Base-by-base conservation (phyloP, 2,888 invertebrate genomes). In the Eristalis intricaria region DNA sequence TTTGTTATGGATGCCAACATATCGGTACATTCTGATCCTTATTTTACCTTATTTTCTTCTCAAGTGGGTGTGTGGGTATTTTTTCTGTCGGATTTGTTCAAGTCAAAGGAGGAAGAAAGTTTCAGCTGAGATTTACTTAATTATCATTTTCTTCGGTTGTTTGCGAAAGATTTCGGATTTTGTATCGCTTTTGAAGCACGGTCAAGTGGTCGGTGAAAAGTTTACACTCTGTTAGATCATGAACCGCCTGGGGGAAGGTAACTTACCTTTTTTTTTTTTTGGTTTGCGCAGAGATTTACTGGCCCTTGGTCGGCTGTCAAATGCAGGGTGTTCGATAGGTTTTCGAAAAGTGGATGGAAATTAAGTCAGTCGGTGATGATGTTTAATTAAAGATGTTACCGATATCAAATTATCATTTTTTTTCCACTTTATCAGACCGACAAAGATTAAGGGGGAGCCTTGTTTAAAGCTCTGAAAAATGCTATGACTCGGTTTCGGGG, bases 1-100 rank as follows among this genome's bases (percentile, higher is more conserved):
- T 87, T 87, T 87, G 79, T 84, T 84, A 83, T 87, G 64, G 79
- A 70, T 60, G 81, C 76, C 65, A 66, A 70, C 75, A 38, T 71
- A 71, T 79, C 73, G 84, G 79, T 76, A 76, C 32, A 10, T 74
- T 15, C 60, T 58, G 26, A 32, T 32, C 43, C 56, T 71, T 80
- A 8, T 22, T 26, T 81, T 15, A 32, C 29, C 13, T 22, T 38
- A 23, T 74, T 64, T 68, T 7, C n/a, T 7, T 23, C 0, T 56
- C 1, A 74, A n/a, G 22, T 56, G 32, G 29, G n/a, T 56, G 68
- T 43, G 38, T 7, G 68, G 58, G 40, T 38, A 43, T 29, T 29
- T 13, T 23, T 26, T 23, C 23, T 22, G 50, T 2, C 7, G 29
- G 38, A 66, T 58, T 58, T 66, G 29, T 58, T 40, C n/a, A 50